phyloP scores from a whole-genome alignment of 2,888 invertebrate genomes.

The Dascillus cervinus region DNA sequence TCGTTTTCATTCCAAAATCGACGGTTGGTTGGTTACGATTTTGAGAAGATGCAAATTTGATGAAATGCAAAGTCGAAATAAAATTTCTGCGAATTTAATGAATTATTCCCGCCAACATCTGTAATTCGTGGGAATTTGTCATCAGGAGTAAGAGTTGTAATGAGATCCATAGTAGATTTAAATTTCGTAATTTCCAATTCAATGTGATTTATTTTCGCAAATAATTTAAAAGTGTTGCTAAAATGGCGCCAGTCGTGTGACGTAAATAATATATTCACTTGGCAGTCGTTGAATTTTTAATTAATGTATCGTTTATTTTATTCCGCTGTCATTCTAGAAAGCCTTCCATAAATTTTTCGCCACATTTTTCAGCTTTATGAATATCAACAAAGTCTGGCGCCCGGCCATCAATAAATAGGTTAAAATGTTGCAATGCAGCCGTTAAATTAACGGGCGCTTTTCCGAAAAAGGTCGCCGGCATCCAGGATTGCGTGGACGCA shows the following conservation, averaged over 20 bases:
- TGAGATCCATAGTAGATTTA: too few relatives aligned
- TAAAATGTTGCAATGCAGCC: slow-evolving; percentile 10
- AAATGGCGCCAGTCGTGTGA: slow-evolving; percentile 10
- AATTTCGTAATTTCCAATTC: slow-evolving; percentile 6
- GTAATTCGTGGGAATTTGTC: too few relatives aligned
- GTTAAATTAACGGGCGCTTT: slow-evolving; percentile 10
- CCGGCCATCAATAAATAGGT: slow-evolving; percentile 12
- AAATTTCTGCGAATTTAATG: too few relatives aligned
- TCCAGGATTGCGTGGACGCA: not conserved
- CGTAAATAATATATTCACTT: slow-evolving; percentile 5
- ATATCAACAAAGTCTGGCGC: slow-evolving; percentile 9
- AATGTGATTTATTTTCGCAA: not conserved
- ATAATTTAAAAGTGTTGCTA: slow-evolving; percentile 1
- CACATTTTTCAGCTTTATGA: slow-evolving; percentile 14
- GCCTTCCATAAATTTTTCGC: slow-evolving; percentile 11
- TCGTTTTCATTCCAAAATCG: too few relatives aligned
- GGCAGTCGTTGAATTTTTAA: slow-evolving; percentile 10
- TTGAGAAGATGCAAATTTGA: too few relatives aligned
- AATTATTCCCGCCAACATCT: too few relatives aligned
- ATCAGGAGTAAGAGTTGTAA: too few relatives aligned
- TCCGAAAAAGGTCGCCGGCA: not conserved
- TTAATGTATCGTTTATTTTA: slow-evolving; percentile 13
- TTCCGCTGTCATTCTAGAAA: slow-evolving; percentile 10
- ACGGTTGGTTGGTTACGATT: too few relatives aligned
- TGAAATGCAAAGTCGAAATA: too few relatives aligned